Evolutionary conservation across 92 coral and sea anemone species (phyloP).

Genomic region (Actinernus sp.): DNA sequence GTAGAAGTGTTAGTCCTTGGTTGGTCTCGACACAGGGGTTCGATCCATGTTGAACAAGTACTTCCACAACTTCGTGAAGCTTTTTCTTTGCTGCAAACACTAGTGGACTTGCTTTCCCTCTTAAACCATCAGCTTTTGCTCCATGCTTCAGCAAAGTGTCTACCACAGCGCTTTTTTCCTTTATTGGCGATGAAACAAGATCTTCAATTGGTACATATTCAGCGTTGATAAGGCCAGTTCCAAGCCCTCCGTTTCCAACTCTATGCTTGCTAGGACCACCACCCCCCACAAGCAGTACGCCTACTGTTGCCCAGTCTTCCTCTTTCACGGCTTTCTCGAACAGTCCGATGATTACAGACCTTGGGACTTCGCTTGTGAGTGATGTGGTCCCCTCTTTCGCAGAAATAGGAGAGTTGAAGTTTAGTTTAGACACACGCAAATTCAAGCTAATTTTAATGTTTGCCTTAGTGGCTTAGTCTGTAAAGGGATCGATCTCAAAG

Average conservation of each 20-base stretch:
- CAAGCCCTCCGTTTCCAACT: slow-evolving; percentile 76
- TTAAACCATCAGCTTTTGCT: slow-evolving; percentile 56
- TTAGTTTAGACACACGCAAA: too few species aligned
- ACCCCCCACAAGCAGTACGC: slow-evolving; percentile 78
- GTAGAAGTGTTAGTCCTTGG: slow-evolving; percentile 64
- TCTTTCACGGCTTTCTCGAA: slow-evolving; percentile 32
- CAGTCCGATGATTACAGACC: slow-evolving; percentile 23
- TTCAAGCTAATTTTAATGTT: neutral
- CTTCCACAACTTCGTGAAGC: slow-evolving; percentile 50
- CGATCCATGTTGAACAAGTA: slow-evolving; percentile 70
- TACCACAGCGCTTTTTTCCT: slow-evolving; percentile 31
- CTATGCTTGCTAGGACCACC: slow-evolving; percentile 68
- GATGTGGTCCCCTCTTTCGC: slow-evolving; percentile 68
- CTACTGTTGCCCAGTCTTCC: slow-evolving; percentile 74
- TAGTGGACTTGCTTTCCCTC: slow-evolving; percentile 65
- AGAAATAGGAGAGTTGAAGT: too few species aligned
- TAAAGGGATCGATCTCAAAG: too few species aligned
- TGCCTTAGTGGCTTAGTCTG: neutral
- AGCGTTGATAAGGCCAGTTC: slow-evolving; percentile 46
- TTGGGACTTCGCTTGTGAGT: slow-evolving; percentile 57
- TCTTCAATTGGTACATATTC: slow-evolving; percentile 69
- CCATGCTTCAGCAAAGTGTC: slow-evolving; percentile 77
- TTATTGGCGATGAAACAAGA: slow-evolving; percentile 39
- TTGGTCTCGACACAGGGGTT: slow-evolving; percentile 54
- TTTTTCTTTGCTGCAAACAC: slow-evolving; percentile 37